A percentile compares a stretch with the other conserved stretches of the same genome.
These are phyloP conservation scores for Piscicola geometra DNA, from an alignment of 2,888 invertebrate genomes.

Conservation along the genomic window DNA sequence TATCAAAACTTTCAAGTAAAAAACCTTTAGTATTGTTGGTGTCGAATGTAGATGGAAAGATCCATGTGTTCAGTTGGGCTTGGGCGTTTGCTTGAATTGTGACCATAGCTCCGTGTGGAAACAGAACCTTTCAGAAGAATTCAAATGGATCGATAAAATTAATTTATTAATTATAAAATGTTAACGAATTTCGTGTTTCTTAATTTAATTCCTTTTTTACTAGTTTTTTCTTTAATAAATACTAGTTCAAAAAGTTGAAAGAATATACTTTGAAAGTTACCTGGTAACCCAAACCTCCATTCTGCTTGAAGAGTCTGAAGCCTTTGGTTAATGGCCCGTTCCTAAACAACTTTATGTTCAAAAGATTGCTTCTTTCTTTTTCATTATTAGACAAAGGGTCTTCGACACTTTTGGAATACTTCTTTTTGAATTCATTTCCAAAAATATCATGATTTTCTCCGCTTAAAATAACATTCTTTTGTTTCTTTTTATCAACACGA, in stretches of 20 bases:
- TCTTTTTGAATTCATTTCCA: no score
- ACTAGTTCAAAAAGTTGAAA: no score
- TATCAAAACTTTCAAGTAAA: no score
- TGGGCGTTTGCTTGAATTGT: conserved; percentile 28
- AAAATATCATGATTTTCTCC: no score
- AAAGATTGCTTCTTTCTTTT: neutral
- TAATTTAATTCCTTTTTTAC: no score
- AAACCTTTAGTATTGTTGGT: conserved; percentile 35
- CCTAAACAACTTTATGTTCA: conserved; percentile 36
- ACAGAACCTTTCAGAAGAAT: conserved; percentile 31
- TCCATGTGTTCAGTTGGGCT: conserved; percentile 36
- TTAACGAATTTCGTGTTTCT: no score
- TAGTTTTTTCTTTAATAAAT: no score
- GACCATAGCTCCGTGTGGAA: conserved; percentile 39
- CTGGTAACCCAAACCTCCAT: conserved; percentile 37
- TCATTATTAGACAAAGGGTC: no score
- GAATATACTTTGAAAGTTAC: conserved; percentile 22
- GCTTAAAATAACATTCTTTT: no score
- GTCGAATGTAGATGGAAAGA: conserved; percentile 39
- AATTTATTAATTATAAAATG: no score
- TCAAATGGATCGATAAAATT: conserved; percentile 1
- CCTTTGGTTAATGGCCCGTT: conserved; percentile 39
- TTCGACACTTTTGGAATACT: no score
- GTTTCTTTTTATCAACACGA: neutral
- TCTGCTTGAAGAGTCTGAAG: conserved; percentile 36